Evolutionary conservation across 64 coral and sea anemone genomes (phyloP).

Genomic region (Pocillopora damicornis): DNA sequence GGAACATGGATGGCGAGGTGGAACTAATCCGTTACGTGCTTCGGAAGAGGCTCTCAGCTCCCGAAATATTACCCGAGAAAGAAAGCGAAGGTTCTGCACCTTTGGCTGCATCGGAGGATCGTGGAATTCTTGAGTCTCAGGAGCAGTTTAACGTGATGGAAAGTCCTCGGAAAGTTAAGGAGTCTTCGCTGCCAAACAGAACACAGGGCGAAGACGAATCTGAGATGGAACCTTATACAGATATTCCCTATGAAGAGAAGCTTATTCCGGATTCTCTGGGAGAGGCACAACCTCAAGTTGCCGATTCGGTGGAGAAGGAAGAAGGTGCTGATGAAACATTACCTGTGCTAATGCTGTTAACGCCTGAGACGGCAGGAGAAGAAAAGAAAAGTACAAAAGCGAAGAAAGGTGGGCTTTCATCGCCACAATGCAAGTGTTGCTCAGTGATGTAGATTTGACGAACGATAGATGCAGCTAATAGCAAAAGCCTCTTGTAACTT

Average conservation of each 20-base stretch:
- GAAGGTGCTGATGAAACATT: not conserved
- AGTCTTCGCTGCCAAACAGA: not conserved
- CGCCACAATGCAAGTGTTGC: conserved; percentile 30
- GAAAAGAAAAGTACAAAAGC: not conserved
- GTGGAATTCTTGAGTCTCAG: conserved; percentile 18
- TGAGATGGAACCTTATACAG: not conserved
- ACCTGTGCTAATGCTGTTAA: not conserved
- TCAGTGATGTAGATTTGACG: not conserved
- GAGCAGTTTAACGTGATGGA: not conserved
- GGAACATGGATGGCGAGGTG: not conserved
- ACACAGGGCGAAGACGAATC: not conserved
- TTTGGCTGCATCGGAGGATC: conserved; percentile 21
- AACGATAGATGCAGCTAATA: not conserved
- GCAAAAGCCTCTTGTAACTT: too few relatives aligned
- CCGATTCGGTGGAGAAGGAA: not conserved
- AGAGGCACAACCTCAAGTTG: not conserved
- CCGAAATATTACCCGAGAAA: conserved; percentile 29
- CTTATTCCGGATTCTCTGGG: not conserved
- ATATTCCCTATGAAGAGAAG: not conserved
- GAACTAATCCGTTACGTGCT: conserved; percentile 7
- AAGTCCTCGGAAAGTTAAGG: not conserved
- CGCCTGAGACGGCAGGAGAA: not conserved
- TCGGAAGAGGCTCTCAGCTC: conserved; percentile 16
- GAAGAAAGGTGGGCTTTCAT: conserved; percentile 1
- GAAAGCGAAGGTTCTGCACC: conserved; percentile 36